These are phyloP conservation scores for Geopemphigus sp. DNA, from an alignment of 1,140 invertebrate genomes.

Conservation along the genomic window DNA sequence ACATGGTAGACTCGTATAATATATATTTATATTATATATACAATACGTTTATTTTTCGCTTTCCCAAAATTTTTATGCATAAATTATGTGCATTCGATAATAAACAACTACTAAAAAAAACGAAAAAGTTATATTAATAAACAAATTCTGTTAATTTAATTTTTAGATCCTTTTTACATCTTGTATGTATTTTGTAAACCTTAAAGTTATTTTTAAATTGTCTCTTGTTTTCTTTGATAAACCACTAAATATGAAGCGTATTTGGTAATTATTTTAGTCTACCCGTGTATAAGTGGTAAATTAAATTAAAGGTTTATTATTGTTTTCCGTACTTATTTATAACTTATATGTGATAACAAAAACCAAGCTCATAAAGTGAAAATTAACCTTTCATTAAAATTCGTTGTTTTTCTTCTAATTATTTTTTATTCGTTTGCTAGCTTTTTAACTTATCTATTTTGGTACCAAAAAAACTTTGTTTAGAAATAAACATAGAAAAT, in stretches of 20 bases:
- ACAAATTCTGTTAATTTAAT: background rate
- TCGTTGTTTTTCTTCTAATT: background rate
- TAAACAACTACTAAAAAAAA: slow-evolving; percentile 19
- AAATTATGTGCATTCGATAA: slow-evolving; percentile 19
- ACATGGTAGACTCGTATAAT: slow-evolving; percentile 6
- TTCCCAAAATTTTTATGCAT: slow-evolving; percentile 11
- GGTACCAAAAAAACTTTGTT: background rate
- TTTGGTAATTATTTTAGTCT: background rate
- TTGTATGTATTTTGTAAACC: background rate
- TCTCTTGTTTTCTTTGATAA: background rate
- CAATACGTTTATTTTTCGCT: background rate
- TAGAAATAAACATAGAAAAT: background rate
- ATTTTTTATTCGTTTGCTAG: background rate
- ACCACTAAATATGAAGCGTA: background rate
- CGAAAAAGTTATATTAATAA: background rate
- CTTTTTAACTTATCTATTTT: slow-evolving; percentile 16
- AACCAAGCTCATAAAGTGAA: background rate
- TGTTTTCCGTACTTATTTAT: background rate
- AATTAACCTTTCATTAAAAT: slow-evolving; percentile 3
- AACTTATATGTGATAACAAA: background rate
- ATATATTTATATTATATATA: slow-evolving; percentile 2
- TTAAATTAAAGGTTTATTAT: slow-evolving; percentile 1
- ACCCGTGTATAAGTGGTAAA: background rate
- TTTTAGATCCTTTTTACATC: background rate
- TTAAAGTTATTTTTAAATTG: background rate